Evolutionary conservation across 2,888 invertebrate species (phyloP), one percentile per base, ranked within the genome.

Genomic region (Exocentrus adspersus): DNA sequence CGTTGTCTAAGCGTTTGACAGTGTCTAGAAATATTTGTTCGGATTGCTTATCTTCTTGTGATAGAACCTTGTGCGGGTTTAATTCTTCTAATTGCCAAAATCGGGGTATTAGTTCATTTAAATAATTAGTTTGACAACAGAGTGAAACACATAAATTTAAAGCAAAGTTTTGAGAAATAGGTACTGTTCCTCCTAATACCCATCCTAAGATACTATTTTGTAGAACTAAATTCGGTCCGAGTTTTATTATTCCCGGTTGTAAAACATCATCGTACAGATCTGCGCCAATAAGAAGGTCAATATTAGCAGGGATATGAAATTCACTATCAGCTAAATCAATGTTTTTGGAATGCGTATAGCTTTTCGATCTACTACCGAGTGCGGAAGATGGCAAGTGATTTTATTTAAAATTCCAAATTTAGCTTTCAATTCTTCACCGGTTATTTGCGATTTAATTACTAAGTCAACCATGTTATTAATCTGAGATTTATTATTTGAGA

Each of bases 31-130:
- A 48, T 24, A 5, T 24, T 19, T 48, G 5, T 14, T 48, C 48
- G 7, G 17, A 51, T 6, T 9, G 10, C 14, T 51, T 51, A 32
- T 51, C 51, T 51, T 51, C 30, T 3, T 17, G 17, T n/a, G 51
- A 51, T 2, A 51, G n/a, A 51, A 3, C 9, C 2, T 14, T 12
- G 16, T 48, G 21, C n/a, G 21, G 5, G 3, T 21, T 7, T 12
- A 48, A 12, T 24, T 48, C 48, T 24, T 48, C 48, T 14, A 48
- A 24, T 21, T 48, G 48, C 48, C 48, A 48, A 24, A 48, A 48
- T 48, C 21, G 21, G 6, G 45, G 45, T 16, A 45, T 45, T 19
- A 45, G 20, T 45, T 45, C 17, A 2, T 45, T n/a, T 20, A 45
- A 10, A 9, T 7, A 6, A 3, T 17, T 20, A 16, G 1, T 12